A percentile compares a stretch with the other conserved stretches of the same genome.
Evolutionary conservation across 1,140 invertebrate species (phyloP).

Genomic region (Drosophila pectinifera): DNA sequence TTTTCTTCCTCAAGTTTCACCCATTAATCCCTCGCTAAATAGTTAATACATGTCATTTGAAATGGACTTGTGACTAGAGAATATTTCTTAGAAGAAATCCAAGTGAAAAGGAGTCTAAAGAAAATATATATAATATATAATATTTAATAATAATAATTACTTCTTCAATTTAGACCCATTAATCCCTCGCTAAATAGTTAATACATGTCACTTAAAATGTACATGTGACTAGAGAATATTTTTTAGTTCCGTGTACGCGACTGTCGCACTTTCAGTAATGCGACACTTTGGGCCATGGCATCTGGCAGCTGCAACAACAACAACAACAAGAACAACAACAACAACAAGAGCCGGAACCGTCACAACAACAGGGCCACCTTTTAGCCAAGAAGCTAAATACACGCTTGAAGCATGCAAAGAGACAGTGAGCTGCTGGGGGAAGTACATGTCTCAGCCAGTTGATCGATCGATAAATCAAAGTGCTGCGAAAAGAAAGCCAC

Average conservation of each 20-base stretch:
- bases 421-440: conserved; percentile 1
- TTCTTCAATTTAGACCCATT: background rate
- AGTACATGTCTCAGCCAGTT: conserved; percentile 11
- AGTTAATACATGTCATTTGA: too few relatives aligned
- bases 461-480: conserved; percentile 35
- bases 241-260: conserved; percentile 1
- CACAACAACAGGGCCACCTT: conserved; percentile 28
- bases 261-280: conserved; percentile 75
- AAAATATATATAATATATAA: background rate
- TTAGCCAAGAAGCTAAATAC: conserved; percentile 43
- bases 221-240: background rate
- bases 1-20: too few relatives aligned
- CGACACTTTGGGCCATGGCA: conserved; percentile 67
- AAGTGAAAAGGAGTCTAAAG: background rate
- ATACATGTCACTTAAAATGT: background rate
- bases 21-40: too few relatives aligned
- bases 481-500: background rate
- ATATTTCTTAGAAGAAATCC: too few relatives aligned
- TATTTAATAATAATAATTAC: too few relatives aligned
- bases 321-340: background rate
- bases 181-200: too few relatives aligned
- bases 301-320: conserved; percentile 48
- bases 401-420: conserved; percentile 17
- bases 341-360: conserved; percentile 10
- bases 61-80: too few relatives aligned